Evolutionary conservation across 1,140 invertebrate species (phyloP).

Genomic region (Plectrocnemia conspersa): DNA sequence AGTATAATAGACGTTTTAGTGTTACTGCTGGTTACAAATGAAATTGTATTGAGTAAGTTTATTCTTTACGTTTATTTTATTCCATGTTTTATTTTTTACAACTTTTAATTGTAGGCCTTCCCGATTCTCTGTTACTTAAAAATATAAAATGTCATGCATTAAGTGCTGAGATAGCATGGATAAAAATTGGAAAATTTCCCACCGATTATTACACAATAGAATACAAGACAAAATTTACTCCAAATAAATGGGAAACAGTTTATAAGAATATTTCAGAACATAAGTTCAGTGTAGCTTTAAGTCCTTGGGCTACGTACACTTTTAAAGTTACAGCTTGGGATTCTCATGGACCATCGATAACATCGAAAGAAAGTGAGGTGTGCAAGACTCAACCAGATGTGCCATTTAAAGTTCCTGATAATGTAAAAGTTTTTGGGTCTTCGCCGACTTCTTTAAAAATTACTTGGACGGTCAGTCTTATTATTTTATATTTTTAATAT

Average conservation of each 20-base stretch:
- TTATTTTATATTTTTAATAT: constrained; percentile 1
- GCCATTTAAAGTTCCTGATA: constrained; percentile 91
- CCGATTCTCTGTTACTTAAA: constrained; percentile 76
- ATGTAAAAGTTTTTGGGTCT: constrained; percentile 86
- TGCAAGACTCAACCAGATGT: constrained; percentile 86
- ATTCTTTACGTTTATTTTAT: too few relatives aligned
- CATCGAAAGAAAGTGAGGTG: constrained; percentile 73
- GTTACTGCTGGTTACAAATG: too few relatives aligned
- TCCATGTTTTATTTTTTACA: too few relatives aligned
- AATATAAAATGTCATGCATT: constrained; percentile 63
- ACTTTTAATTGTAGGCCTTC: constrained; percentile 71
- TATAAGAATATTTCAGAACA: constrained; percentile 73
- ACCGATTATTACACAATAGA: constrained; percentile 90
- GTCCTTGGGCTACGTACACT: constrained; percentile 94
- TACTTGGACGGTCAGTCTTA: constrained; percentile 76
- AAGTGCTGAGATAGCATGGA: constrained; percentile 77
- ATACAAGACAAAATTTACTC: constrained; percentile 91
- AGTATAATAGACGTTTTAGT: too few relatives aligned
- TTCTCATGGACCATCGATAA: constrained; percentile 84
- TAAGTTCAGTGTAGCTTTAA: constrained; percentile 70
- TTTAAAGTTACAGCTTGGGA: constrained; percentile 92
- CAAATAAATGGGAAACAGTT: constrained; percentile 83
- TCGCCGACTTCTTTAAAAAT: constrained; percentile 89
- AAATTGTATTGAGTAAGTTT: too few relatives aligned
- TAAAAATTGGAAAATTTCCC: constrained; percentile 83